Percentiles rank a stretch among this genome's conserved stretches.
phyloP scores from a whole-genome alignment of 2,797 vertebrate species.

The Meda fulgida region DNA sequence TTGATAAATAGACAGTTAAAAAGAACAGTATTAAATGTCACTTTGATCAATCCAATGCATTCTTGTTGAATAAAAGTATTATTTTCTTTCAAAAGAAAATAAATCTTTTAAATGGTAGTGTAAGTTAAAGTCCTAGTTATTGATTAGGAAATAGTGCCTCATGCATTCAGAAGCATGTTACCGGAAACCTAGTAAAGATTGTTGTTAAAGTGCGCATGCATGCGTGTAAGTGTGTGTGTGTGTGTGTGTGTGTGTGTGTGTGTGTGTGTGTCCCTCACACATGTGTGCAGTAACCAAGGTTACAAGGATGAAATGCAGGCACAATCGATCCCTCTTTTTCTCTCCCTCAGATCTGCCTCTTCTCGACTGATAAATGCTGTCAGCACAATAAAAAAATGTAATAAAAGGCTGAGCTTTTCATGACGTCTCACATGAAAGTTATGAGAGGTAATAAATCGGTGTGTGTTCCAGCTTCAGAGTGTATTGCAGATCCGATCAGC shows the following conservation, averaged over 20 bases:
- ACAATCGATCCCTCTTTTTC: constrained; percentile 38
- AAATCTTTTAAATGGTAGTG: neutral
- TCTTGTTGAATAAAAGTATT: neutral
- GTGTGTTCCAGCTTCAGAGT: constrained; percentile 20
- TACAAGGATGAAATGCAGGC: constrained; percentile 17
- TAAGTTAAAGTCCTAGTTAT: no score
- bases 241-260: no score
- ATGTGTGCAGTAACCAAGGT: constrained; percentile 43
- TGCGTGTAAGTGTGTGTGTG: no score
- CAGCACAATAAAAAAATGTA: constrained; percentile 43
- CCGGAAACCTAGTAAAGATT: neutral
- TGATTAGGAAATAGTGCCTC: neutral
- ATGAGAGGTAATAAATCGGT: constrained; percentile 37
- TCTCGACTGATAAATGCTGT: constrained; percentile 12
- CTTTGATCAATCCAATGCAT: neutral
- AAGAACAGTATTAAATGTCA: neutral
- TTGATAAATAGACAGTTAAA: neutral
- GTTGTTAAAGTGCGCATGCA: neutral
- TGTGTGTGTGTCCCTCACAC: neutral
- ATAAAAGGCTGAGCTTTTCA: constrained; percentile 28
- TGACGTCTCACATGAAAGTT: constrained; percentile 39
- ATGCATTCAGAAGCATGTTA: neutral
- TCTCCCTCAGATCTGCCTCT: neutral
- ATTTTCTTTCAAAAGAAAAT: neutral
- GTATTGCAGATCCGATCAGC: constrained; percentile 18